These are phyloP conservation scores for Phytoseiulus persimilis DNA, from an alignment of 2,888 invertebrate species.

Conservation along the genomic window DNA sequence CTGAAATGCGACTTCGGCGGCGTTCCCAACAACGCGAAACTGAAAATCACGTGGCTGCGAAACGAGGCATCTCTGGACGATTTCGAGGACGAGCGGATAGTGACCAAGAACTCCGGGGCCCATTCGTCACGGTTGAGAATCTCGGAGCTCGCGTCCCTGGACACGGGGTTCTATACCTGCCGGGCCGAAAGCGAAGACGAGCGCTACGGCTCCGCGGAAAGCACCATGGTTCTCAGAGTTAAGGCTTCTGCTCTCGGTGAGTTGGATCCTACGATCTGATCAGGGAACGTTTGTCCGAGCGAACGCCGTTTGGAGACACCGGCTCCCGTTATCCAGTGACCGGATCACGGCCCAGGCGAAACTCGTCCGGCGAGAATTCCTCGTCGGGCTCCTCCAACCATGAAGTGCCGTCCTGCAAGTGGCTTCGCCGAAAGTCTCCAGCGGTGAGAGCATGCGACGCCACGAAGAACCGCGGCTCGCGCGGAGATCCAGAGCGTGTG, in stretches of 20 bases:
- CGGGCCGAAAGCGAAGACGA: slow-evolving; percentile 13
- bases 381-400: neutral
- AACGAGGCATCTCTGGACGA: slow-evolving; percentile 25
- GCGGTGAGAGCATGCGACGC: neutral
- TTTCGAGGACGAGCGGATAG: slow-evolving; percentile 19
- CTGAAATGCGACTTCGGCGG: slow-evolving; percentile 16
- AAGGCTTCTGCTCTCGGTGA: neutral
- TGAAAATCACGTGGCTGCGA: slow-evolving; percentile 29
- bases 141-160: slow-evolving; percentile 15
- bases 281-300: too few species aligned
- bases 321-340: too few species aligned
- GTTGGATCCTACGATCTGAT: neutral
- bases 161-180: slow-evolving; percentile 8
- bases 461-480: neutral
- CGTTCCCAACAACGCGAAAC: neutral
- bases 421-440: neutral
- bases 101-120: neutral
- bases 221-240: neutral
- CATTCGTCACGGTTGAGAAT: slow-evolving; percentile 1
- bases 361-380: too few species aligned
- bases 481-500: neutral
- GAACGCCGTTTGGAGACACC: too few species aligned
- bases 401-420: neutral
- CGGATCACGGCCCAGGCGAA: too few species aligned
- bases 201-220: neutral